Evolutionary conservation across 2,888 invertebrate genomes (phyloP).

Genomic region (Schizotus pectinicornis): DNA sequence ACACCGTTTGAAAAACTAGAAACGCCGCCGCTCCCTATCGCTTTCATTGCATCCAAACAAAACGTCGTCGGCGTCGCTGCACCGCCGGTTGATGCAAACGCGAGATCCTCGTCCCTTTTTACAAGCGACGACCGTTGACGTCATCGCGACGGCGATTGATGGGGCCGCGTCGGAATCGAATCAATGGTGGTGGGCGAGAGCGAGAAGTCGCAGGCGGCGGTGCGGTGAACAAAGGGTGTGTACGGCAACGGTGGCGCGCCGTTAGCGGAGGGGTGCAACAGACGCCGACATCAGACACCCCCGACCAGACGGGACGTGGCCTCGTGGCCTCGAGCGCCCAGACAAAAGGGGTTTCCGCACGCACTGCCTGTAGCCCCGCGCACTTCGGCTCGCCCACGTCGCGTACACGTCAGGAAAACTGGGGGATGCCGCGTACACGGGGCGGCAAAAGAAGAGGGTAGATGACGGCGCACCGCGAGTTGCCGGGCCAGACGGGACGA

Average conservation of each 20-base stretch:
- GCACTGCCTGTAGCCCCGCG: slow-evolving; percentile 15
- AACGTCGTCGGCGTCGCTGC: too few relatives aligned
- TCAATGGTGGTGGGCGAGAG: slow-evolving; percentile 13
- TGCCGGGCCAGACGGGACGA: too few relatives aligned
- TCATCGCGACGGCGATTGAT: too few relatives aligned
- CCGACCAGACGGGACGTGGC: slow-evolving; percentile 38
- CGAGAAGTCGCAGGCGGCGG: slow-evolving; percentile 4
- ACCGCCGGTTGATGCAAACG: too few relatives aligned
- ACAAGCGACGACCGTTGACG: too few relatives aligned
- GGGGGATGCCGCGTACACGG: not conserved
- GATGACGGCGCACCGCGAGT: not conserved
- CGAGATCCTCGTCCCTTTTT: too few relatives aligned
- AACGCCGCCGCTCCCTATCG: too few relatives aligned
- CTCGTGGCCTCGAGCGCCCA: slow-evolving; percentile 36
- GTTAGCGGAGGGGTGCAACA: slow-evolving; percentile 21
- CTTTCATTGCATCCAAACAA: too few relatives aligned
- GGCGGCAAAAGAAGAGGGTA: too few relatives aligned
- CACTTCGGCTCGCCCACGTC: not conserved
- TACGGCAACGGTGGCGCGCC: slow-evolving; percentile 17
- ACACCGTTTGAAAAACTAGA: too few relatives aligned
- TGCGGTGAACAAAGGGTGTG: slow-evolving; percentile 19
- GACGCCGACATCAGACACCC: slow-evolving; percentile 31
- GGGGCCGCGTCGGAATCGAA: not conserved
- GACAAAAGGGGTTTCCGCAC: slow-evolving; percentile 40
- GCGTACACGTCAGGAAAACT: not conserved